These are phyloP conservation scores for Uropsilus gracilis DNA, from an alignment of 2,113 vertebrate genomes.

Conservation along the genomic window DNA sequence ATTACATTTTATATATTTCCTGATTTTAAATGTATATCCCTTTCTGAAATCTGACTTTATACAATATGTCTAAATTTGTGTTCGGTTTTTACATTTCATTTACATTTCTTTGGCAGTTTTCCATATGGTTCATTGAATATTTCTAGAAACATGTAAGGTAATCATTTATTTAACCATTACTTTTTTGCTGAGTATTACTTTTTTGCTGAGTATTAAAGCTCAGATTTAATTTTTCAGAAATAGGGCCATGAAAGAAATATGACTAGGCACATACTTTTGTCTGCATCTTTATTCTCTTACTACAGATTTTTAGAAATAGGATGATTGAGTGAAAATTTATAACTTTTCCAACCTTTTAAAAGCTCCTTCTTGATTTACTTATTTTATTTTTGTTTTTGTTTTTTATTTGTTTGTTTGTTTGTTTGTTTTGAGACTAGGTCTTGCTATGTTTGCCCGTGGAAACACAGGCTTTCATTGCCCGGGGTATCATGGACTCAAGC, in stretches of 20 bases:
- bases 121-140: not conserved
- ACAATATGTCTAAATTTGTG: not conserved
- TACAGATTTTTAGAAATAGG: slow-evolving; percentile 4
- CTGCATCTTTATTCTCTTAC: not conserved
- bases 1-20: not conserved
- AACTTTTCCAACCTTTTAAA: not conserved
- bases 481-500: too few relatives aligned
- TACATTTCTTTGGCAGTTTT: slow-evolving; percentile 9
- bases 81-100: not conserved
- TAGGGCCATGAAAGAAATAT: not conserved
- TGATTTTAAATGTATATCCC: not conserved
- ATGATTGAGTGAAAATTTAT: not conserved
- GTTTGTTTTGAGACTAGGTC: too few relatives aligned
- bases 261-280: not conserved
- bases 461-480: too few relatives aligned
- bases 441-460: too few relatives aligned
- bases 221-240: slow-evolving; percentile 21
- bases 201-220: slow-evolving; percentile 32
- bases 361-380: not conserved
- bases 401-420: too few relatives aligned
- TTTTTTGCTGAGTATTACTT: not conserved
- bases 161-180: not conserved
- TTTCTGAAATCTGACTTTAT: not conserved
- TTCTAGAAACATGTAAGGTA: slow-evolving; percentile 8
- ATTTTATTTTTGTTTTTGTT: too few relatives aligned